These are phyloP conservation scores for Morus bassanus DNA, from an alignment of 2,797 vertebrate genomes.

Conservation along the genomic window DNA sequence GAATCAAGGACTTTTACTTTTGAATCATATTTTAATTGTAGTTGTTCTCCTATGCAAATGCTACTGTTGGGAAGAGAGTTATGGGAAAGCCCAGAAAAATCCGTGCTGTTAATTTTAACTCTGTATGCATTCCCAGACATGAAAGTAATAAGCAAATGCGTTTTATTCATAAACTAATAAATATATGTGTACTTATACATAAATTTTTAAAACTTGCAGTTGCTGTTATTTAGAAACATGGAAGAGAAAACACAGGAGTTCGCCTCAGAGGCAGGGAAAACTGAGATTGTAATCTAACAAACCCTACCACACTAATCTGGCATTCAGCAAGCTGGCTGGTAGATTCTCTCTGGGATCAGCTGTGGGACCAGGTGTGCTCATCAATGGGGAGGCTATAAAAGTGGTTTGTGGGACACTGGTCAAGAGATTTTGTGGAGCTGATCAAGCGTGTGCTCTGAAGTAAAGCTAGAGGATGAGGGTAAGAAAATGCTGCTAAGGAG, in stretches of 20 bases:
- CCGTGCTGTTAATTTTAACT: neutral
- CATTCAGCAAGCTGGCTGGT: neutral
- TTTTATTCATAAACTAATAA: neutral
- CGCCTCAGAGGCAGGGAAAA: neutral
- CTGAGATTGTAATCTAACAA: neutral
- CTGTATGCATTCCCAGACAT: neutral
- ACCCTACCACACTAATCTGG: neutral
- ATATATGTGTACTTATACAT: neutral
- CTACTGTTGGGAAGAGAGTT: neutral
- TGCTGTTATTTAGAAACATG: neutral
- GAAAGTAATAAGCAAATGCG: neutral
- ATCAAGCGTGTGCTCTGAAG: rapidly evolving
- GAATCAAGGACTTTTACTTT: neutral
- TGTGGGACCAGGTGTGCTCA: neutral
- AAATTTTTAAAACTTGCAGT: neutral
- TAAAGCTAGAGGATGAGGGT: neutral
- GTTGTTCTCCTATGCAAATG: neutral
- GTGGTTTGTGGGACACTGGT: rapidly evolving
- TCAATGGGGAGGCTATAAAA: neutral
- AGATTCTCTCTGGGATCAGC: neutral
- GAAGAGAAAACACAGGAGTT: neutral
- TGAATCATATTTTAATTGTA: neutral
- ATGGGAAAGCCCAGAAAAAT: neutral
- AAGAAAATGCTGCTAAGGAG: neutral
- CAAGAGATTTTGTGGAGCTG: neutral